Percentiles rank a stretch among this genome's conserved stretches.
Evolutionary conservation across 2,888 invertebrate species (phyloP).

Genomic region (Leptarthrus brevirostris): DNA sequence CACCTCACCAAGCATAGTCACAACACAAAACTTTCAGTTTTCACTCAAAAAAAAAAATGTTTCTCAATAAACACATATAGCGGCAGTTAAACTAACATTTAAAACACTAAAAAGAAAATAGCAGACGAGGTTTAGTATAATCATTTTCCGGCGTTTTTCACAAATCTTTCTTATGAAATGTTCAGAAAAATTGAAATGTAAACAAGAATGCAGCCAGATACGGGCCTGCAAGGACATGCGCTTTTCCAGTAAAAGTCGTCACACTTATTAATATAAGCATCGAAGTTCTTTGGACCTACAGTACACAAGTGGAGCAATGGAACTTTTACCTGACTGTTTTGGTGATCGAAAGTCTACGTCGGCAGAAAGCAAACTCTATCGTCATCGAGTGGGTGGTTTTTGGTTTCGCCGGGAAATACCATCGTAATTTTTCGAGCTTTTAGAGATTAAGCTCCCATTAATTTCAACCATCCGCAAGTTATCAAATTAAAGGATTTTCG

Average conservation of each 20-base stretch:
- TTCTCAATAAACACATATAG: background rate
- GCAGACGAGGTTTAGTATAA: conserved; percentile 34
- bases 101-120: conserved; percentile 20
- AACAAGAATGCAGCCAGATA: conserved; percentile 41
- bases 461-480: no score
- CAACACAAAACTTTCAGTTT: no score
- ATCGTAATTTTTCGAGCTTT: no score
- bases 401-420: no score
- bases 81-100: background rate
- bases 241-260: background rate
- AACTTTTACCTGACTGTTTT: conserved; percentile 18
- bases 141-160: conserved; percentile 49
- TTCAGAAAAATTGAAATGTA: conserved; percentile 22
- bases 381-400: background rate
- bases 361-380: background rate
- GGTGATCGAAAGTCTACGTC: conserved; percentile 7
- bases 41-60: background rate
- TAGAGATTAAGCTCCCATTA: no score
- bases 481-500: no score
- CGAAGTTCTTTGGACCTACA: no score
- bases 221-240: conserved; percentile 45
- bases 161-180: conserved; percentile 6
- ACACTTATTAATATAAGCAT: background rate
- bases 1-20: conserved; percentile 50
- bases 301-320: background rate